Evolutionary conservation across 2,888 invertebrate species (phyloP).

Genomic region (Orthonychiurus folsomi): DNA sequence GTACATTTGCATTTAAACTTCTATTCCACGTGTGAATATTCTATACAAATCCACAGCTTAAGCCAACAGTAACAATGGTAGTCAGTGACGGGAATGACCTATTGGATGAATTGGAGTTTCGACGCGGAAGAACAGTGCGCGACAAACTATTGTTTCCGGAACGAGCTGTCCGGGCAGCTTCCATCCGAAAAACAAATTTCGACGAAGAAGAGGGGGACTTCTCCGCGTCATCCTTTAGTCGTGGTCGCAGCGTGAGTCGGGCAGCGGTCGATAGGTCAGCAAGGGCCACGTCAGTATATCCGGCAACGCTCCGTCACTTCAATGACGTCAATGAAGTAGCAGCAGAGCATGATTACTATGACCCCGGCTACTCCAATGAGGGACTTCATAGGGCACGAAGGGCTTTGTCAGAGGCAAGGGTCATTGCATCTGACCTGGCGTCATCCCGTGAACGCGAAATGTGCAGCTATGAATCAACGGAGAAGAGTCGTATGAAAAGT

Average conservation of each 20-base stretch:
- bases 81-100: background rate
- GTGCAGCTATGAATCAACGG: background rate
- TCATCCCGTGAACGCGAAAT: background rate
- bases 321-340: background rate
- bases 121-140: background rate
- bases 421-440: background rate
- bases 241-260: too few relatives aligned
- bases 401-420: background rate
- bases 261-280: too few relatives aligned
- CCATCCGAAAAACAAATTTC: too few relatives aligned
- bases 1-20: too few relatives aligned
- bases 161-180: background rate
- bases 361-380: background rate
- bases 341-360: background rate
- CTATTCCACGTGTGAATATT: too few relatives aligned
- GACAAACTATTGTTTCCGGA: background rate
- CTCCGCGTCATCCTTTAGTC: too few relatives aligned
- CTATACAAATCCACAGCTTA: too few relatives aligned
- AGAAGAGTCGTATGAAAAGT: background rate
- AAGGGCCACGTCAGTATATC: too few relatives aligned
- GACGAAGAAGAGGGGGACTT: too few relatives aligned
- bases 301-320: background rate
- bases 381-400: background rate
- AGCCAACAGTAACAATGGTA: background rate
- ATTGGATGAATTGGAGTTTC: background rate